These are phyloP conservation scores for Chelonus insularis DNA, from an alignment of 1,140 invertebrate species.

Conservation along the genomic window DNA sequence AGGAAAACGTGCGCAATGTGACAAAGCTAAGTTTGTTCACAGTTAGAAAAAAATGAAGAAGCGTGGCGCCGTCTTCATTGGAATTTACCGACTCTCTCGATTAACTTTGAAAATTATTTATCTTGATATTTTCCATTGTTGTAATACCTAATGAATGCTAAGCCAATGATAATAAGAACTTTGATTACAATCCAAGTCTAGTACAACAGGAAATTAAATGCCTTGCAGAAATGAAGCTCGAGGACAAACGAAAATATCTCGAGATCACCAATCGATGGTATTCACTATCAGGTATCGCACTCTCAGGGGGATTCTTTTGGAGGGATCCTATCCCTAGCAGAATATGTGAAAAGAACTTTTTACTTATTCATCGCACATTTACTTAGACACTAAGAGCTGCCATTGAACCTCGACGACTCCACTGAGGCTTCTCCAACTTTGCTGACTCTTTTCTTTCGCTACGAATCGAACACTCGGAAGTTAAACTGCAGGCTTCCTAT, in stretches of 20 bases:
- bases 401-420: constrained; percentile 31
- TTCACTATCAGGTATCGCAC: constrained; percentile 4
- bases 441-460: neutral
- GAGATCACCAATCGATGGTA: neutral
- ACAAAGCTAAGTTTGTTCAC: neutral
- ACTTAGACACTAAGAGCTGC: constrained; percentile 34
- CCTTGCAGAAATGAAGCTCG: neutral
- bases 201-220: too few species aligned
- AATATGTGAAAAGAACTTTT: constrained; percentile 13
- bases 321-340: constrained; percentile 4
- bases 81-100: constrained; percentile 5
- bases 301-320: constrained; percentile 5
- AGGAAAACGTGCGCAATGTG: neutral
- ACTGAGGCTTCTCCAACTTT: constrained; percentile 25
- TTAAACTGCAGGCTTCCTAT: constrained; percentile 9
- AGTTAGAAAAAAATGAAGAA: neutral
- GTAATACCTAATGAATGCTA: too few species aligned
- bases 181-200: neutral
- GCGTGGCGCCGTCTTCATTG: neutral
- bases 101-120: constrained; percentile 3
- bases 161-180: too few species aligned
- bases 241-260: neutral
- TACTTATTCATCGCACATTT: constrained; percentile 47
- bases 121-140: too few species aligned
- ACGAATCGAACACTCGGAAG: constrained; percentile 4